Conservation (phyloP, 2,113 vertebrate genomes). For the Noturus placidus region DNA sequence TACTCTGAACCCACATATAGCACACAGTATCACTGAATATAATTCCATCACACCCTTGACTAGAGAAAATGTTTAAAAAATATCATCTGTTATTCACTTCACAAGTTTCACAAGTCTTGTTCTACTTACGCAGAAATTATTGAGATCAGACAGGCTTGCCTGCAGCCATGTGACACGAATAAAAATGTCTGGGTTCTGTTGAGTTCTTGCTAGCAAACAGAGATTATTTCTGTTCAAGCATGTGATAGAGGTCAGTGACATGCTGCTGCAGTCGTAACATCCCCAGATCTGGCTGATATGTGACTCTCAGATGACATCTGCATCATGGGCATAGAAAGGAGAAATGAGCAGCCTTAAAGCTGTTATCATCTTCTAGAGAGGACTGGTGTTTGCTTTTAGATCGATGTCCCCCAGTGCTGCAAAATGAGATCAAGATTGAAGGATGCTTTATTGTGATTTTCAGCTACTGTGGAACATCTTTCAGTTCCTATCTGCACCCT, state of each 20-base stretch:
- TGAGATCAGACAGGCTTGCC: conserved; percentile 34
- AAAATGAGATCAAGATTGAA: conserved; percentile 37
- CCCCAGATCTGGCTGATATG: conserved; percentile 27
- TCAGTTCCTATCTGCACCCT: neutral
- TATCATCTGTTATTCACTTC: neutral
- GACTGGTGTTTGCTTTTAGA: conserved; percentile 21
- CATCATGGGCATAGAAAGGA: conserved; percentile 3
- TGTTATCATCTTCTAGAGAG: conserved; percentile 13
- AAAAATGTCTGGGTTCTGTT: conserved; percentile 60
- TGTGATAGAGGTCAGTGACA: conserved; percentile 50
- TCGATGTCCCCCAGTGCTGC: neutral
- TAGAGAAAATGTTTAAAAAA: neutral
- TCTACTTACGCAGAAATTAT: conserved; percentile 46
- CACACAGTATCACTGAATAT: neutral
- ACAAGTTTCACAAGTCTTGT: conserved; percentile 20
- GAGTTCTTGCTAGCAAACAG: conserved; percentile 67
- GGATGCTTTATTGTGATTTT: conserved; percentile 32
- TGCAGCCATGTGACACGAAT: conserved; percentile 68
- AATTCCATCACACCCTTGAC: neutral
- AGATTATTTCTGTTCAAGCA: conserved; percentile 65
- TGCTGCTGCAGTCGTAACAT: conserved; percentile 61
- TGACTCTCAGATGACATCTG: conserved; percentile 38
- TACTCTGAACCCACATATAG: neutral
- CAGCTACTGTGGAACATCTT: conserved; percentile 30
- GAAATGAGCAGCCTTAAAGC: conserved; percentile 1